Percentiles rank a stretch among this genome's conserved stretches.
Evolutionary conservation across 2,113 vertebrate species (phyloP).

Genomic region (Pomatorhinus ruficollis): DNA sequence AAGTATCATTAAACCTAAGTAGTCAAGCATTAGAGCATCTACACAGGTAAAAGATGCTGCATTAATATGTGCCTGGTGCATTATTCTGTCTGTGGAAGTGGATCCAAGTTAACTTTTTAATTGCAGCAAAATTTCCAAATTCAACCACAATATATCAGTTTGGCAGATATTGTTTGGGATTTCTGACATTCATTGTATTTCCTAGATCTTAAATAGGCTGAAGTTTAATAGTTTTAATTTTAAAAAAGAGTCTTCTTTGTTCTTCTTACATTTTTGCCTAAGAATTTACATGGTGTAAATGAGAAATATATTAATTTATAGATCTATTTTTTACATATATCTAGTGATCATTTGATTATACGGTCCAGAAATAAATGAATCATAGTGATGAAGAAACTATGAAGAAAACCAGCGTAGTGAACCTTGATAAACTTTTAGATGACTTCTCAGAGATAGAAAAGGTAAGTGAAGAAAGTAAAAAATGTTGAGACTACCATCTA

Average conservation of each 20-base stretch:
- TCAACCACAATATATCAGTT: neutral
- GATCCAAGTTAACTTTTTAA: neutral
- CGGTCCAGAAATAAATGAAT: conserved; percentile 28
- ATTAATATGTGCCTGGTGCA: neutral
- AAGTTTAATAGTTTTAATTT: neutral
- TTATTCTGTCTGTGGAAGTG: neutral
- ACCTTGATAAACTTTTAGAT: conserved; percentile 82
- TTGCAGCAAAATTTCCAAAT: neutral
- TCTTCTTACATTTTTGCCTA: neutral
- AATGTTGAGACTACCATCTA: neutral
- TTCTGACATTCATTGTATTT: neutral
- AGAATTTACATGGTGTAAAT: neutral
- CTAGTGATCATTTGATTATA: neutral
- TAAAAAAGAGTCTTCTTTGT: neutral
- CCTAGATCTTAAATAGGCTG: neutral
- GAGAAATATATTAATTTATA: neutral
- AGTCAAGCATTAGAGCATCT: neutral
- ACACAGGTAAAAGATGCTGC: neutral
- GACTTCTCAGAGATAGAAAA: conserved; percentile 85
- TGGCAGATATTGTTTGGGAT: neutral
- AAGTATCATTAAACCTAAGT: neutral
- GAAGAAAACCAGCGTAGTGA: conserved; percentile 68
- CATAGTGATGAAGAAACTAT: conserved; percentile 29
- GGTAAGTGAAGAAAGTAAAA: conserved; percentile 66
- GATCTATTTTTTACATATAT: neutral